Conservation (phyloP, 2,797 vertebrate genomes). For the Centroberyx gerrardi region DNA sequence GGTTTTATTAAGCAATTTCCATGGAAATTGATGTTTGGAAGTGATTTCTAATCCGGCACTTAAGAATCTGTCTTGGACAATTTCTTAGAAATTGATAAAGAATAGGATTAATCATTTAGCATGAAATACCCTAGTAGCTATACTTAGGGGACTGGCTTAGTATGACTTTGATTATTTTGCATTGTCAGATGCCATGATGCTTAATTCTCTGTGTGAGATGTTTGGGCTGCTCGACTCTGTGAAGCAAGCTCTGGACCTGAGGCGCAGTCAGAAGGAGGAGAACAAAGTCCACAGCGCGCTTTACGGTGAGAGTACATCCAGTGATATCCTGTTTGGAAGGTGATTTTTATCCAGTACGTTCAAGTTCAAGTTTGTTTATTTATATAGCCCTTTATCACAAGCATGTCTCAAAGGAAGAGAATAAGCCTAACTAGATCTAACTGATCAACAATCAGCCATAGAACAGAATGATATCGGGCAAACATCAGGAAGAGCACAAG, state of each 20-base stretch:
- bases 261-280: constrained; percentile 87
- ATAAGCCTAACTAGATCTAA: too few species aligned
- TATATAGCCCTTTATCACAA: too few species aligned
- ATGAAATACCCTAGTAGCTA: neutral
- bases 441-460: too few species aligned
- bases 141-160: neutral
- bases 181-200: constrained; percentile 89
- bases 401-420: too few species aligned
- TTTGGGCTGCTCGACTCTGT: constrained; percentile 94
- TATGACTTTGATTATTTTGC: constrained; percentile 28
- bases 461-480: too few species aligned
- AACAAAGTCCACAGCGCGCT: constrained; percentile 86
- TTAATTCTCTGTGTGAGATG: constrained; percentile 93
- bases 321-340: neutral
- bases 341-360: neutral
- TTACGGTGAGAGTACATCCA: constrained; percentile 81
- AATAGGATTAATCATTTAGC: neutral
- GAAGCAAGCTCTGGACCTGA: constrained; percentile 91
- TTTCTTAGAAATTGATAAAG: neutral
- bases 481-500: too few species aligned
- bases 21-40: constrained; percentile 18
- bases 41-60: constrained; percentile 15
- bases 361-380: too few species aligned
- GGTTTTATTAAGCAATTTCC: constrained; percentile 19
- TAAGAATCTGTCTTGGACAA: constrained; percentile 11